phyloP scores from a whole-genome alignment of 2,797 vertebrate species.

The Falco novaeseelandiae region DNA sequence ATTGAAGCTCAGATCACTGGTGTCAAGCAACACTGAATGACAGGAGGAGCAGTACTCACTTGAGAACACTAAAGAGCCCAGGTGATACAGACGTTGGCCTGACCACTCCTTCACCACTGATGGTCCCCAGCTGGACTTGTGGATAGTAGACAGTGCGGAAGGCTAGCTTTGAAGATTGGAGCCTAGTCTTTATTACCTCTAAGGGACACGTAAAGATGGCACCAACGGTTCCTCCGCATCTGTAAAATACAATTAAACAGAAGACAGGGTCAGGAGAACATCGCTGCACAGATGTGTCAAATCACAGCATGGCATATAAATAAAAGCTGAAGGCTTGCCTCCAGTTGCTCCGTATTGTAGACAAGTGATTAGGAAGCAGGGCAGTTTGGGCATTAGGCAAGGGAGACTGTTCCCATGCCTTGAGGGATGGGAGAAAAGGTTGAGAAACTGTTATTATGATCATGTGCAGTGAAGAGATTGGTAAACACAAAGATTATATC shows the following conservation, averaged over 20 bases:
- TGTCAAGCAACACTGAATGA: background rate
- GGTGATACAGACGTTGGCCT: conserved; percentile 88
- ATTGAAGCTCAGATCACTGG: background rate
- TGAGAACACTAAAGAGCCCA: conserved; percentile 88
- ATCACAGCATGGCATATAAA: background rate
- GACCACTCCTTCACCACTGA: conserved; percentile 90
- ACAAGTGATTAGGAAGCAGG: background rate
- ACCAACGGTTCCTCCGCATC: conserved; percentile 95
- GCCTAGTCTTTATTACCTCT: conserved; percentile 94
- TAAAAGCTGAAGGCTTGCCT: background rate
- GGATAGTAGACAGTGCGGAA: conserved; percentile 87
- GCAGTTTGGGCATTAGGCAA: background rate
- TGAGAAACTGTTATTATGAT: background rate
- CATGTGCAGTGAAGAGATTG: background rate
- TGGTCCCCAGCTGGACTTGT: conserved; percentile 92
- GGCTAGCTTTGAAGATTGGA: conserved; percentile 91
- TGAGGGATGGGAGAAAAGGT: background rate
- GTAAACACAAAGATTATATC: background rate
- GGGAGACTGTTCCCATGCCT: background rate
- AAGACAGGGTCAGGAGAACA: background rate
- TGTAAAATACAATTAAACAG: conserved; percentile 58
- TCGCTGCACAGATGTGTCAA: background rate
- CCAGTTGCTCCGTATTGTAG: rapidly evolving
- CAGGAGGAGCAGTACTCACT: conserved; percentile 79
- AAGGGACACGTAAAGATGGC: conserved; percentile 95